Evolutionary conservation across 2,113 vertebrate species (phyloP), one percentile per base, ranked within the genome.

Genomic region (Heloderma charlesbogerti): DNA sequence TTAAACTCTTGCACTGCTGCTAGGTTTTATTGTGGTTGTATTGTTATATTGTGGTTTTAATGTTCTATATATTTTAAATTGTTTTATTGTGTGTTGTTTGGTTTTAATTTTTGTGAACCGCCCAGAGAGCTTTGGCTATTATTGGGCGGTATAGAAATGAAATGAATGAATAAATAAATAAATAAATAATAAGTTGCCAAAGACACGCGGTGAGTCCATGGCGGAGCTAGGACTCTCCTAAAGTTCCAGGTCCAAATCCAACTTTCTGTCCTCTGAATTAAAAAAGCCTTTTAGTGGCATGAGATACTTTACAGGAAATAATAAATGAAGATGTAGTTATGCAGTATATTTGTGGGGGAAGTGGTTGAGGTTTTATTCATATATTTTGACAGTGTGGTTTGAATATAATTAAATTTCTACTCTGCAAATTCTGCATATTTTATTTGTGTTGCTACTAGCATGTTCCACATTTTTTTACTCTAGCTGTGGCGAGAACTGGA

Each of bases 401-500:
- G 37, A 75, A 45, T 63, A 43, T 63, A 89, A 75, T 77, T 57
- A 5, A 15, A 86, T 89, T 90, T 84, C 72, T 1, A 43, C 66
- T 25, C 3, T 88, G 85, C 91, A 34, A 31, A 94, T 93, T 75
- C 0, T 8, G 6, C 7, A 80, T 48, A 71, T 83, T 43, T 87
- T 10, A 90, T 45, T 79, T 91, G 18, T 10, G 6, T 54, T 88
- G 71, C 88, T 71, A 88, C 22, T 85, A 88, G 8, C 1, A 71
- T 34, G 89, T 94, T 85, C 89, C 75, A 45, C 1, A 85, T 81
- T 91, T 89, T 88, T 93, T 94, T 69, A 77, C 6, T 92, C 31
- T 94, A 99, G 98, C 89, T 94, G 34, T 99, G 98, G 98, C 95
- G 84, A 94, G 97, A 97, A 37, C 89, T 99, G 94, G 98, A 98